These are phyloP conservation scores for Drosophila cognata DNA, from an alignment of 2,888 invertebrate genomes.

Conservation along the genomic window DNA sequence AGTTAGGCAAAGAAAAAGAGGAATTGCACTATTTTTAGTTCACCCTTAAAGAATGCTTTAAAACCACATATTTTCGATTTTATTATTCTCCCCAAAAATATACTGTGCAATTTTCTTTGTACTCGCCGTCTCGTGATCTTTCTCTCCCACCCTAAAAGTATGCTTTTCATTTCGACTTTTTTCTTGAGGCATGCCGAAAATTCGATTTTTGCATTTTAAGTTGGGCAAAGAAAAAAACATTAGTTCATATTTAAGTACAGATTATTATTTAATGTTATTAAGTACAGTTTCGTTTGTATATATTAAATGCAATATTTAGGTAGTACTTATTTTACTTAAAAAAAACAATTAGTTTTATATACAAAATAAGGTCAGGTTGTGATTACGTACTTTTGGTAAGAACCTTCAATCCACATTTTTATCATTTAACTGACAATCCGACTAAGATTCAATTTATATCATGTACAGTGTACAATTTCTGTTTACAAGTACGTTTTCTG, in stretches of 20 bases:
- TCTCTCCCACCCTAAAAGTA: neutral
- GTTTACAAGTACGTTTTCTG: neutral
- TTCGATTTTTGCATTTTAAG: neutral
- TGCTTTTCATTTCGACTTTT: neutral
- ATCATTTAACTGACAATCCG: neutral
- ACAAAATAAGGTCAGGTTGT: conserved; percentile 54
- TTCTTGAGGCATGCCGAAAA: neutral
- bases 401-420: conserved; percentile 9
- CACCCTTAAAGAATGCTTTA: neutral
- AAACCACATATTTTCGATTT: neutral
- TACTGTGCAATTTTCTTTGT: neutral
- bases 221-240: neutral
- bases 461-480: conserved; percentile 20
- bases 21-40: neutral
- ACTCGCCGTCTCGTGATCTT: neutral
- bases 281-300: conserved; percentile 54
- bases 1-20: neutral
- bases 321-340: conserved; percentile 41
- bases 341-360: conserved; percentile 49
- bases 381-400: conserved; percentile 54
- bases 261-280: conserved; percentile 42
- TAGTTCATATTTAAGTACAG: conserved; percentile 51
- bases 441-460: conserved; percentile 15
- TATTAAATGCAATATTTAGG: conserved; percentile 50
- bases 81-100: neutral